Base-by-base conservation (phyloP, 2,888 invertebrate genomes). In the Eremobia ochroleuca region DNA sequence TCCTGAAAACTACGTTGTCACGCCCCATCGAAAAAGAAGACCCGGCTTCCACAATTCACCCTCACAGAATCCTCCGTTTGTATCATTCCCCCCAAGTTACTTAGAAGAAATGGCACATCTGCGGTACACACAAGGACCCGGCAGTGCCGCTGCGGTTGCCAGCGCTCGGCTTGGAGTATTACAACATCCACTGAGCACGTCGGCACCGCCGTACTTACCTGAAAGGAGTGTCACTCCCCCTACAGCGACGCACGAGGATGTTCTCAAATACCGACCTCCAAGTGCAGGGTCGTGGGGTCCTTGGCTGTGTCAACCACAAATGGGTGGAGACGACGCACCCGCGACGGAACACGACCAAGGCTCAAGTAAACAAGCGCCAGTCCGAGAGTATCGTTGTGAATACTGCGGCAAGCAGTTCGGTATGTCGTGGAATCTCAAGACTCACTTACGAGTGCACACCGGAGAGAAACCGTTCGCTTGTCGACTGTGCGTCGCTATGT, bases 371-470 rank as follows among this genome's bases (percentile, higher is more conserved):
- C 97, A 97, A 92, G 97, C 96, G 83, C 98, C 98, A 70, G 98
- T 98, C 65, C 97, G 98, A 77, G 98, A 98, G 93, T 99, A 99
- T 93, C 98, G 98, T 79, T 99, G 98, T 93, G 98, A 98, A 92
- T 98, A 98, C 94, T 98, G 98, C 94, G 98, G 98, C 76, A 99
- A 99, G 95, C 98, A 98, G 94, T 99, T 99, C 91, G 98, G 98
- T 80, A 98, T 98, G 98, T 98, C 98, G 79, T 99, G 98, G 98
- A 99, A 99, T 97, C 97, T 99, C 91, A 99, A 99, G 94, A 99
- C 98, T 82, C 98, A 98, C 95, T 97, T 98, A 77, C 97, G 98
- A 92, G 98, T 99, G 37, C 98, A 98, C 92, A 99, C 98, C 0
- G 98, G 98, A 79, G 98, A 99, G 90, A 99, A 98, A 93, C 98